Evolutionary conservation across 2,113 vertebrate species (phyloP).

Genomic region (Dromaius novaehollandiae): DNA sequence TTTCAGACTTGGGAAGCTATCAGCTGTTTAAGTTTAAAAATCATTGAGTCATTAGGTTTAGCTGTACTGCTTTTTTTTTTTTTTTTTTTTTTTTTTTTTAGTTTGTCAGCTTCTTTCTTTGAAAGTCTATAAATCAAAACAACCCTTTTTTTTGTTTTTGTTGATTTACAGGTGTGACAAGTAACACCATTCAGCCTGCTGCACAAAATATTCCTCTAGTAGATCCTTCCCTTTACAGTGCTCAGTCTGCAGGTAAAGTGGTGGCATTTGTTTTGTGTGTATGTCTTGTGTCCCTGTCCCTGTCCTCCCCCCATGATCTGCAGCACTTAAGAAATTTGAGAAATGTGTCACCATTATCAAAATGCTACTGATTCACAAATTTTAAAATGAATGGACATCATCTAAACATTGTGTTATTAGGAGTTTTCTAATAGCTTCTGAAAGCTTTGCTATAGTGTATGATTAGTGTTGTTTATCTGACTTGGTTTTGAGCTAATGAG

Average conservation of each 20-base stretch:
- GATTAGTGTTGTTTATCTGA: not conserved
- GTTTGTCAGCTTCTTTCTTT: not conserved
- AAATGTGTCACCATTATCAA: not conserved
- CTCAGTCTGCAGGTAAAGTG: slow-evolving; percentile 83
- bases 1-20: not conserved
- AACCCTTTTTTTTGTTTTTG: not conserved
- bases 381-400: not conserved
- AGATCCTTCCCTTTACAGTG: slow-evolving; percentile 83
- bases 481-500: not conserved
- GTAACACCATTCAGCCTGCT: slow-evolving; percentile 82
- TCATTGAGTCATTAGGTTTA: not conserved
- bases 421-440: not conserved
- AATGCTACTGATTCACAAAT: not conserved
- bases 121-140: not conserved
- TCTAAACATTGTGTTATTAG: not conserved
- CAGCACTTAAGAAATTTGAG: not conserved
- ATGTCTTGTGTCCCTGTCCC: not conserved
- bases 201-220: slow-evolving; percentile 80
- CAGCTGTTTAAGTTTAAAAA: not conserved
- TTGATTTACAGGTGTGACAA: slow-evolving; percentile 77
- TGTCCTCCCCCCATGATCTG: not conserved
- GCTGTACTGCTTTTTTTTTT: not conserved
- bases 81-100: not conserved
- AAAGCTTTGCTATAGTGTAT: not conserved
- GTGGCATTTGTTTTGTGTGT: not conserved